These are phyloP conservation scores for Pardosa pseudoannulata DNA, from an alignment of 2,888 invertebrate genomes.

Conservation along the genomic window DNA sequence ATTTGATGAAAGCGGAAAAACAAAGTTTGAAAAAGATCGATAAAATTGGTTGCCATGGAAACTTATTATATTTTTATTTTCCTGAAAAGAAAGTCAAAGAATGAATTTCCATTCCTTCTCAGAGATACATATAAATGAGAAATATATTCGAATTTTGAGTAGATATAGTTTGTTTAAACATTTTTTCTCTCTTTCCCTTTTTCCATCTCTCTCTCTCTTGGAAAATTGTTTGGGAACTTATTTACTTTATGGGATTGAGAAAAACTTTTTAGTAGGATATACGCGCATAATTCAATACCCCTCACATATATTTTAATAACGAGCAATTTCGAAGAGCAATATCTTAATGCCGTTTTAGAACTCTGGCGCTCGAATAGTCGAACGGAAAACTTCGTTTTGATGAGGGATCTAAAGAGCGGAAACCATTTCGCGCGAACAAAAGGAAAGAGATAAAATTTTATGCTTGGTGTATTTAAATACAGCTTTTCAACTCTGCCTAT, in stretches of 20 bases:
- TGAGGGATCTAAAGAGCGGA: too few relatives aligned
- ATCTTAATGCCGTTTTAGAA: neutral
- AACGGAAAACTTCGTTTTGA: too few relatives aligned
- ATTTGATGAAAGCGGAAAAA: neutral
- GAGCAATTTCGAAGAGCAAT: neutral
- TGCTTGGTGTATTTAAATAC: too few relatives aligned
- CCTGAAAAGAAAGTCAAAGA: neutral
- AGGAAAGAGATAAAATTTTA: too few relatives aligned
- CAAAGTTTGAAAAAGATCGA: neutral
- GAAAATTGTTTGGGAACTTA: neutral
- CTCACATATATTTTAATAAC: slow-evolving; percentile 4
- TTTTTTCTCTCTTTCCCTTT: too few relatives aligned
- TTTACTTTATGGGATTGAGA: neutral
- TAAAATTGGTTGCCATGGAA: neutral
- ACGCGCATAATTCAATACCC: neutral
- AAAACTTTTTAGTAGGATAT: neutral
- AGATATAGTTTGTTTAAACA: neutral
- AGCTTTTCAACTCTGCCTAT: too few relatives aligned
- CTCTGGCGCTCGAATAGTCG: too few relatives aligned
- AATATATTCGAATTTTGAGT: neutral
- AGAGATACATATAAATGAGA: slow-evolving; percentile 1
- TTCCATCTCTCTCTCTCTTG: too few relatives aligned
- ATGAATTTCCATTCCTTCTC: neutral
- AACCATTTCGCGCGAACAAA: too few relatives aligned
- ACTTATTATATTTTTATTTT: neutral